A percentile compares a stretch with the other conserved stretches of the same genome.
These are phyloP conservation scores for Caenorhabditis panamensis DNA, from an alignment of 2,888 invertebrate genomes.

Conservation along the genomic window DNA sequence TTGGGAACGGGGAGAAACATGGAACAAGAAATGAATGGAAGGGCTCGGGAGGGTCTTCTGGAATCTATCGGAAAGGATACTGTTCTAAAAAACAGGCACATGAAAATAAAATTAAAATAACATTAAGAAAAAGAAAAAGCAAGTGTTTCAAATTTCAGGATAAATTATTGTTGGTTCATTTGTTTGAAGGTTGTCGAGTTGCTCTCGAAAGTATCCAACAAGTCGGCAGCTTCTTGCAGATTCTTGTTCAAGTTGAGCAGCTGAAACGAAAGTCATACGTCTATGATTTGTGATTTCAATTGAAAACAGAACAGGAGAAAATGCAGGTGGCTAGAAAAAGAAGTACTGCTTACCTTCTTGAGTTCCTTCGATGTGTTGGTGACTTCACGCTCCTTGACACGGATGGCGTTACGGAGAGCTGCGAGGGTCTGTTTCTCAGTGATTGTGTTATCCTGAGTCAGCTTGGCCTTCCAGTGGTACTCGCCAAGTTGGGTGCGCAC, in stretches of 20 bases:
- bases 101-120: too few species aligned
- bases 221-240: slow-evolving; percentile 5
- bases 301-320: not conserved
- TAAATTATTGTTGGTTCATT: too few species aligned
- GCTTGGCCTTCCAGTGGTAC: slow-evolving; percentile 50
- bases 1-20: too few species aligned
- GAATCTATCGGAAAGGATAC: too few species aligned
- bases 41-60: too few species aligned
- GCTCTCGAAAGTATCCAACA: not conserved
- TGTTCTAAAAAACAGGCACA: too few species aligned
- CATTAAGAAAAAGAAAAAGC: too few species aligned
- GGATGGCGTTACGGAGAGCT: not conserved
- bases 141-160: too few species aligned
- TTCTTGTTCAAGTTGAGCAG: not conserved
- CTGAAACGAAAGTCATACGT: not conserved
- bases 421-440: slow-evolving; percentile 6
- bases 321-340: too few species aligned
- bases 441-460: slow-evolving; percentile 18
- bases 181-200: not conserved
- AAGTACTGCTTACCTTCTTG: slow-evolving; percentile 11
- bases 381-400: slow-evolving; percentile 31
- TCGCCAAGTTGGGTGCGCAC: slow-evolving; percentile 40
- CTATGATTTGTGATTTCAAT: not conserved
- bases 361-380: slow-evolving; percentile 9
- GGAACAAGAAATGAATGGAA: too few species aligned